Base-by-base conservation (phyloP, 2,113 vertebrate genomes). In the Eulacestoma nigropectus region DNA sequence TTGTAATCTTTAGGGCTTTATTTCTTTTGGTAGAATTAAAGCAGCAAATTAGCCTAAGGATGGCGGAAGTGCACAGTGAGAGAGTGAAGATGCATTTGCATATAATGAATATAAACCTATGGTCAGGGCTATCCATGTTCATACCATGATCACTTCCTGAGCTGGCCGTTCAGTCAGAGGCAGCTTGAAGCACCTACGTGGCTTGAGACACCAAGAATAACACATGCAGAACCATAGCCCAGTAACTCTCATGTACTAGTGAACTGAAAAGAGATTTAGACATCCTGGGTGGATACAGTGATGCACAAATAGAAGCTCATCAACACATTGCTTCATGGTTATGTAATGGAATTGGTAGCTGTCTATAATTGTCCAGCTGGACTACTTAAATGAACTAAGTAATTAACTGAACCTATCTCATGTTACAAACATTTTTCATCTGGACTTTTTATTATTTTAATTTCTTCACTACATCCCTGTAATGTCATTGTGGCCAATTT, bases 271-370 rank as follows among this genome's bases (percentile, higher is more conserved):
- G 84, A 63, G n/a, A 79, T 84, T 74, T 78, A 91, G 44, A 90
- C 52, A 68, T 57, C 50, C 65, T 3, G 16, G 63, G 50, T 6
- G 1, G 92, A 92, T 65, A 92, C 74, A 88, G 62, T 32, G 63
- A 57, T 82, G 78, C 80, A 87, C 82, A 96, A 96, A 94, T 84
- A 93, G 92, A 94, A 92, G 80, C 83, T 92, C 86, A 84, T 68
- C 75, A 80, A 76, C 69, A 89, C 87, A 96, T 96, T 95, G 70
- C 86, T 97, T 95, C 49, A 52, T 37, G 49, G 39, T 96, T 97
- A 96, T 85, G 87, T 92, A 94, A 94, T 96, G 84, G 86, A 96
- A 94, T 69, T 6, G 1, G 41, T 93, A 80, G 57, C 62, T 55
- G 53, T 84, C 89, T 96, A 85, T 89, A 97, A 90, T 42, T 85